Base-by-base conservation (phyloP, 2,888 invertebrate species). In the Thumatha senex region DNA sequence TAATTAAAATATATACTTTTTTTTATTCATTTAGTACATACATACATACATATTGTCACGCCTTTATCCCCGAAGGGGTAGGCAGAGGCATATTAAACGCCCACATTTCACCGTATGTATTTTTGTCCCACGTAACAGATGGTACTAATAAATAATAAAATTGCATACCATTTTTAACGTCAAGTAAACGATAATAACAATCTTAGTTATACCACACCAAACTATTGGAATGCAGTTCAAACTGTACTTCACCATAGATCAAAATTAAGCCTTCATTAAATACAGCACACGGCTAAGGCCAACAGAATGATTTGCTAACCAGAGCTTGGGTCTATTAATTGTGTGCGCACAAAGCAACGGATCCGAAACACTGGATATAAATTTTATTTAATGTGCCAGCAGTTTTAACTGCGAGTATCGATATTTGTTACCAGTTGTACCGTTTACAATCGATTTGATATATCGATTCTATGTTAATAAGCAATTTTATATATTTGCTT, bases 271-370 rank as follows among this genome's bases (percentile, higher is more conserved):
- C 18, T 3, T 9, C 33, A 11, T n/a, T 15, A 31, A 9, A 31
- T 46, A 40, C 34, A 38, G 44, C 36, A 50, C 41, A 33, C 34
- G 8, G 38, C 29, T 56, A 41, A 38, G 40, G 40, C 12, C 52
- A 58, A 38, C 38, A 30, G 31, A 49, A 49, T 48, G 45, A 58
- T 56, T 54, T 56, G 43, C 46, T 59, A 49, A 49, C 43, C 36
- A 51, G 46, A 45, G 40, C 46, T 14, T 52, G 51, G 38, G 43
- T 51, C 34, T 56, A 59, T 67, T 56, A 56, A 51, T 55, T 49
- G 54, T 58, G 53, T 50, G 14, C 34, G 48, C 42, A 47, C 40
- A 47, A 46, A 50, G 57, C 51, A 34, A 58, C 49, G 46, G 43
- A 46, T 50, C 41, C 7, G 45, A 33, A 44, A 18, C 46, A n/a